Percentiles rank a stretch among this genome's conserved stretches.
These are phyloP conservation scores for Microctonus brassicae DNA, from an alignment of 2,888 invertebrate species.

Conservation along the genomic window DNA sequence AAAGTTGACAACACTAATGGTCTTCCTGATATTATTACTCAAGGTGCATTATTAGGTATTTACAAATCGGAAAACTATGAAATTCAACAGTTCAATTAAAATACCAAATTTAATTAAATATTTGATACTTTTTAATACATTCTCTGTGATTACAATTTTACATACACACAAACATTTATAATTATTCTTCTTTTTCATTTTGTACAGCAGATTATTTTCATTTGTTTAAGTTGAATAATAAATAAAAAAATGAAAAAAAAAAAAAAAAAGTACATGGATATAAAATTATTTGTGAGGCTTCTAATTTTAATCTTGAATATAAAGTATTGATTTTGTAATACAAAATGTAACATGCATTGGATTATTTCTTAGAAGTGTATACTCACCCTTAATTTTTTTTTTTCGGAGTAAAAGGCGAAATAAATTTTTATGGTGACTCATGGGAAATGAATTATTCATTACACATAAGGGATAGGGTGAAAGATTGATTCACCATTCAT, in stretches of 20 bases:
- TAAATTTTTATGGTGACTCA: not conserved
- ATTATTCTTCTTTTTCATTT: not conserved
- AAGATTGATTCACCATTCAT: constrained; percentile 4
- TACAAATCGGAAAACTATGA: constrained; percentile 56
- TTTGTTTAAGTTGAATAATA: not conserved
- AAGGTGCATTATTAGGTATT: constrained; percentile 67
- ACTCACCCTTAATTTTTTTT: not conserved
- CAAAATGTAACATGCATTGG: not conserved
- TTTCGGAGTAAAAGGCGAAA: not conserved
- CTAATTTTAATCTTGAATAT: not conserved
- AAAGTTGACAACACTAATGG: constrained; percentile 58
- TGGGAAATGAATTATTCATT: not conserved
- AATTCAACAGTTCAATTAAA: not conserved
- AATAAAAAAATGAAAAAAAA: not conserved
- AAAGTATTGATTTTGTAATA: not conserved
- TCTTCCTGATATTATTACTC: constrained; percentile 69
- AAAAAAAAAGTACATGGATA: not conserved
- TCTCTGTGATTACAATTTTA: not conserved
- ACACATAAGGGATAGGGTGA: not conserved
- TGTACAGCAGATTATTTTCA: not conserved
- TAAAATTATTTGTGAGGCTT: not conserved
- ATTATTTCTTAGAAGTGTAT: not conserved
- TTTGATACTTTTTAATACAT: not conserved
- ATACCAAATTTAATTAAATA: not conserved
- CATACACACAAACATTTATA: not conserved